phyloP scores from a whole-genome alignment of 2,113 vertebrate species.

The Pluvialis apricaria region DNA sequence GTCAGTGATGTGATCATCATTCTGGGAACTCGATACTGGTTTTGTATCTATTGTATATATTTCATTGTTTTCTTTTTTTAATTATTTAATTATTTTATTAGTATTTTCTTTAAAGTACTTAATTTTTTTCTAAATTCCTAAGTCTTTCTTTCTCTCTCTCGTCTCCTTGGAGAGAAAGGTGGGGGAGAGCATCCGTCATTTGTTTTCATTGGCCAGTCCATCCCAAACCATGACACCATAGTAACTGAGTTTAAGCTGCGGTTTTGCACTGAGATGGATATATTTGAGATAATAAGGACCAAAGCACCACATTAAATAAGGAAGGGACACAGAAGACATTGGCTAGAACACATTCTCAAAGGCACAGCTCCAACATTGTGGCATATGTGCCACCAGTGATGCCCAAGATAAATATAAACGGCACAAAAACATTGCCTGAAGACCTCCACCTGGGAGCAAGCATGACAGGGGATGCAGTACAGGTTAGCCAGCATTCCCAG shows the following conservation, averaged over 20 bases:
- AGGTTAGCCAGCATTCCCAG: not conserved
- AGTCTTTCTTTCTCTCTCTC: too few relatives aligned
- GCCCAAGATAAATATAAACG: not conserved
- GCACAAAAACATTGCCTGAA: not conserved
- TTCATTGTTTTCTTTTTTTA: too few relatives aligned
- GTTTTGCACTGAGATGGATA: not conserved
- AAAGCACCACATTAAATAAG: not conserved
- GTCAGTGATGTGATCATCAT: too few relatives aligned
- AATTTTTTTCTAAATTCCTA: too few relatives aligned
- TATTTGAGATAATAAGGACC: not conserved
- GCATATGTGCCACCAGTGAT: not conserved
- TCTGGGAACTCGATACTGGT: too few relatives aligned
- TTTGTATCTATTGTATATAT: too few relatives aligned
- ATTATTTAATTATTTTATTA: too few relatives aligned
- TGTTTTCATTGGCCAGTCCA: too few relatives aligned
- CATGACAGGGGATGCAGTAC: not conserved
- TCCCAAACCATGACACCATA: not conserved
- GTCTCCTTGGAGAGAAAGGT: too few relatives aligned
- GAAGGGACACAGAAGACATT: not conserved
- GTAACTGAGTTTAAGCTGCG: not conserved
- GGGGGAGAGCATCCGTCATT: too few relatives aligned
- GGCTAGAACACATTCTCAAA: not conserved
- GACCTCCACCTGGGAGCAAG: not conserved
- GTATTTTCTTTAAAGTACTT: too few relatives aligned
- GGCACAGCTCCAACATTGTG: rapidly evolving